phyloP scores from a whole-genome alignment of 35 echinoderm and acorn worm genomes.

The Stichopus chloronotus region DNA sequence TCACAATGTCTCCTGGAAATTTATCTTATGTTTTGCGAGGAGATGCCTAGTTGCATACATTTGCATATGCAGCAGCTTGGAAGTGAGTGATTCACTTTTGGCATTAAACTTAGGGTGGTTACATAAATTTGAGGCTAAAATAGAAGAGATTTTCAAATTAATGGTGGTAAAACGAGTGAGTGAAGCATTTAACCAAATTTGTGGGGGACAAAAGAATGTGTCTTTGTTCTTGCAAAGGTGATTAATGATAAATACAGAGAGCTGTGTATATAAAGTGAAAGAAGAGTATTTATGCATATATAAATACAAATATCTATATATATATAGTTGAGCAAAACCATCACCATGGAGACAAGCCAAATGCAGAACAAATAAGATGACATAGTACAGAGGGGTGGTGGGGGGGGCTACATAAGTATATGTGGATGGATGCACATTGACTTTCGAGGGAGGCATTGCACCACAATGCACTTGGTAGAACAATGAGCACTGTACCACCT shows the following conservation, averaged over 20 bases:
- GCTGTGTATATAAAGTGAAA: not conserved
- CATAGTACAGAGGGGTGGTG: not conserved
- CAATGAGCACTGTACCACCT: slow-evolving; percentile 29
- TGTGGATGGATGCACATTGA: slow-evolving; percentile 8
- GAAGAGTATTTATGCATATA: not conserved
- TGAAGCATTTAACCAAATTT: not conserved
- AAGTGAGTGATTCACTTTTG: too few species aligned
- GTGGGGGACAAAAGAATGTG: not conserved
- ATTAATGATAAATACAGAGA: not conserved
- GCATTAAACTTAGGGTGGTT: too few species aligned
- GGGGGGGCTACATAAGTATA: not conserved
- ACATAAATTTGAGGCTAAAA: too few species aligned
- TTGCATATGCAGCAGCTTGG: too few species aligned
- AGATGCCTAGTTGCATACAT: too few species aligned
- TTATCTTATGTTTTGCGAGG: too few species aligned
- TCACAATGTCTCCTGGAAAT: too few species aligned
- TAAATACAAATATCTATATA: not conserved
- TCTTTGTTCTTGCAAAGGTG: too few species aligned
- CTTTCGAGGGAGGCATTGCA: not conserved
- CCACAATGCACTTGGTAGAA: not conserved
- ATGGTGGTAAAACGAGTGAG: too few species aligned
- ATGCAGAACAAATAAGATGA: slow-evolving; percentile 16
- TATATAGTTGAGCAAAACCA: slow-evolving; percentile 11
- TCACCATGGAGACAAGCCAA: slow-evolving; percentile 18
- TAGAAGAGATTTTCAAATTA: too few species aligned